These are phyloP conservation scores for Cladorhizidae sp. DNA, from an alignment of 37 sponge, comb jelly and placozoan genomes.

Conservation along the genomic window DNA sequence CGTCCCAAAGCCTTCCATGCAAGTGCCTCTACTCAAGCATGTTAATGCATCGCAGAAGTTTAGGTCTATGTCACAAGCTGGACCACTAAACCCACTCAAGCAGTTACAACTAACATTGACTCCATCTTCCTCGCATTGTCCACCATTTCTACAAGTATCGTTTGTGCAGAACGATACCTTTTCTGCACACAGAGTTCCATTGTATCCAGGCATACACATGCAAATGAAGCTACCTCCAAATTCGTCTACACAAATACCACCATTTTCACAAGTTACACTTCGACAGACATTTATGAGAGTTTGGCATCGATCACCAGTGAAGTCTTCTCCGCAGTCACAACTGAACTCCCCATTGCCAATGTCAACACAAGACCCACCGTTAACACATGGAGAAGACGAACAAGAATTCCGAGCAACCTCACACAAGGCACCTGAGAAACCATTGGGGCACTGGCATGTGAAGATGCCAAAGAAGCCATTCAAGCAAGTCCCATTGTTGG, in stretches of 20 bases:
- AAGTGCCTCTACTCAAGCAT: slow-evolving; percentile 72
- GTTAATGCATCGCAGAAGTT: slow-evolving; percentile 23
- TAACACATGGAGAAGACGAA: slow-evolving; percentile 36
- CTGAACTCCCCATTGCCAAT: slow-evolving; percentile 7
- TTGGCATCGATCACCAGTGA: slow-evolving; percentile 18
- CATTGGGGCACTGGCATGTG: slow-evolving; percentile 42
- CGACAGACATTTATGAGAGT: slow-evolving; percentile 18
- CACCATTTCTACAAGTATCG: slow-evolving; percentile 43
- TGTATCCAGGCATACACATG: slow-evolving; percentile 38
- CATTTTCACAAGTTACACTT: slow-evolving; percentile 39
- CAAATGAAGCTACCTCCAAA: slow-evolving; percentile 21
- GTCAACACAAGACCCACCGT: slow-evolving; percentile 37
- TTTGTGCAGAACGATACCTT: not conserved
- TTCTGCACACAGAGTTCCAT: slow-evolving; percentile 11
- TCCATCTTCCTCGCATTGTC: slow-evolving; percentile 59
- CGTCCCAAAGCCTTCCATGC: slow-evolving; percentile 36
- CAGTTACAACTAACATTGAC: slow-evolving; percentile 28
- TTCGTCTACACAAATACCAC: slow-evolving; percentile 56
- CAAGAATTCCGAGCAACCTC: slow-evolving; percentile 35
- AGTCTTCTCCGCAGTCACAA: slow-evolving; percentile 47
- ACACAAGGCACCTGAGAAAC: slow-evolving; percentile 36
- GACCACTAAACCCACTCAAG: slow-evolving; percentile 42
- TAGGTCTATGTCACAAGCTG: slow-evolving; percentile 28
- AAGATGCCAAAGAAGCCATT: slow-evolving; percentile 18
- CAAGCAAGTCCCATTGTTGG: slow-evolving; percentile 27